Evolutionary conservation across 53 echinoderm and acorn worm genomes (phyloP), one percentile per base, ranked within the genome.

Genomic region (Apostichopus leukothele): DNA sequence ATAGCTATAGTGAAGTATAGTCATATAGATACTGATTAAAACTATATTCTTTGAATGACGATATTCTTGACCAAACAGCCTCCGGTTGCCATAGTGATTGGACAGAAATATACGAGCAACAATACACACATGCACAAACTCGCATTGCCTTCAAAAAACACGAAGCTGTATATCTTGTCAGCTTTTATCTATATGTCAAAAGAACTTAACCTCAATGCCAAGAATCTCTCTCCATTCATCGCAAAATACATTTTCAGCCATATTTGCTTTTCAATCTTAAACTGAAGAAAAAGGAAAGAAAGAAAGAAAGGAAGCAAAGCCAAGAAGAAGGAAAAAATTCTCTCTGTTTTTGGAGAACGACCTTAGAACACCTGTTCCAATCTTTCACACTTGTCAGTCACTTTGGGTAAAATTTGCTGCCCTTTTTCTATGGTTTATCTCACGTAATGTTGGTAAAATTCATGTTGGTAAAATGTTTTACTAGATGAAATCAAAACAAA

Each of bases 361-460:
- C 53, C 54, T 54, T 81, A 54, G 51, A 81, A 81, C 81, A 81
- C 81, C 81, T 81, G 81, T 81, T 81, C 53, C 81, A 81, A 81
- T 81, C 54, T 81, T 81, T 81, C 81, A 81, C 81, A 81, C 81
- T 81, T 81, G 81, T 81, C 81, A 81, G 81, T 81, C 81, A 81
- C 59, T 19, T 81, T 23, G 81, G 13, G 81, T 54, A 81, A 81
- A 81, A 81, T 59, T 81, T 81, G 57, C 81, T 81, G 81, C 81
- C 59, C 59, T 20, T 54, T 81, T 22, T 21, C 63, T 63, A 20
- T 54, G 81, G 21, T 54, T 81, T 81, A 59, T 55, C 81, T 59
- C 16, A 81, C n/a, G 19, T 22, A 81, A 54, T 81, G 59, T 81
- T 59, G 59, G 23, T 9, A 71, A 51, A 81, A 81, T 80, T 81